phyloP scores from a whole-genome alignment of 2,797 vertebrate genomes.

The Setipinna tenuifilis region DNA sequence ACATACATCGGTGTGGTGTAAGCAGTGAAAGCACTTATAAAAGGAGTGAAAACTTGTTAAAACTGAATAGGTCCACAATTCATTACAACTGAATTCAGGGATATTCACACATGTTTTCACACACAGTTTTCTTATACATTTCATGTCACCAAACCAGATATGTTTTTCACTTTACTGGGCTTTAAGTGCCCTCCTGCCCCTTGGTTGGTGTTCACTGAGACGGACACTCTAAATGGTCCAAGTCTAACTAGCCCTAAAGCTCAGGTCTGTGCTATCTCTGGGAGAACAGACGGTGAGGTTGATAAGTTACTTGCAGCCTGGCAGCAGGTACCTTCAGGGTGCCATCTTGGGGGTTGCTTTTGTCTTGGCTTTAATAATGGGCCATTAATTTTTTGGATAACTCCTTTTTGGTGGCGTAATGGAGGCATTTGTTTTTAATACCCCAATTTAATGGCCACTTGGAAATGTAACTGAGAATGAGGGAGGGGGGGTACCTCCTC shows the following conservation, averaged over 20 bases:
- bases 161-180: too few species aligned
- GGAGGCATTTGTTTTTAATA: constrained; percentile 65
- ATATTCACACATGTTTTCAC: too few species aligned
- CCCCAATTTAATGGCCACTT: constrained; percentile 60
- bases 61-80: too few species aligned
- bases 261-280: not conserved
- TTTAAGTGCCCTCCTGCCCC: not conserved
- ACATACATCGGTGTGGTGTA: too few species aligned
- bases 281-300: not conserved
- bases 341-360: constrained; percentile 32
- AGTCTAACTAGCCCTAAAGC: not conserved
- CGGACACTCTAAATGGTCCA: not conserved
- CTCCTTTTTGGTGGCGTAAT: constrained; percentile 58
- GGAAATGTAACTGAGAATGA: constrained; percentile 36
- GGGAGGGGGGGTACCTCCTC: constrained; percentile 13
- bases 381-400: constrained; percentile 73
- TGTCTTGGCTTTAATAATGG: constrained; percentile 63
- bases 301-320: constrained; percentile 33
- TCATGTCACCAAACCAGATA: not conserved
- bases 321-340: constrained; percentile 57
- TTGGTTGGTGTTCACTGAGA: not conserved
- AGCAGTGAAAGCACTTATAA: too few species aligned
- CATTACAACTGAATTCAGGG: too few species aligned
- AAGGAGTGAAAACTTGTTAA: too few species aligned
- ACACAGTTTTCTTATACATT: too few species aligned